Base-by-base conservation (phyloP, 2,113 vertebrate genomes). In the Archilochus colubris region DNA sequence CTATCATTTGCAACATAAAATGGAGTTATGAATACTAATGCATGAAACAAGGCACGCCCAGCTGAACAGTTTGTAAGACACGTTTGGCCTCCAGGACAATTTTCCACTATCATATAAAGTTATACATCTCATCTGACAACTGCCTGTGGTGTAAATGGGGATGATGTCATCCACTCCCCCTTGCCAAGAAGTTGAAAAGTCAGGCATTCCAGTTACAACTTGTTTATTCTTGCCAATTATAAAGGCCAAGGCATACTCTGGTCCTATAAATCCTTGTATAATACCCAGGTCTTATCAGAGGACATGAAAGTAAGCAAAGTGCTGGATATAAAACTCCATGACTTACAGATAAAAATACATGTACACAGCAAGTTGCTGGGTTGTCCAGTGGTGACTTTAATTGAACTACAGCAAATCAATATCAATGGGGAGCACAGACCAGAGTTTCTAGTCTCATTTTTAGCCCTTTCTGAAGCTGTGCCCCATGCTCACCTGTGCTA, bases 101-200 rank as follows among this genome's bases (percentile, higher is more conserved):
- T 90, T 96, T 96, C 82, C 68, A 58, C 33, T 74, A 38, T 67
- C 8, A 0, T 82, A 21, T 86, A 74, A 77, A 94, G 86, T 93
- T 33, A 77, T 58, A 80, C 59, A 46, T 88, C 48, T 88, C 59
- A 30, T 87, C 72, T 88, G 54, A 80, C 70, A 88, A 18, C 75
- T 69, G 63, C 63, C 67, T 17, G 76, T n/a, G 36, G 62, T 57
- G 50, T 82, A 94, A 89, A 76, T 69, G 81, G 58, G 30, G 69
- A n/a, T 96, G 93, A 94, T 79, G 73, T 96, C 58, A 96, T 69
- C 79, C 22, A 53, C 30, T 68, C 33, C 22, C 61, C 55, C 9
- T 24, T 93, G 92, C 88, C 92, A 96, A 81, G 48, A 86, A 76
- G 50, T n/a, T 73, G 74, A 75, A 58, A 90, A 92, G 38, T 59